Evolutionary conservation across 2,888 invertebrate species (phyloP).

Genomic region (Tetragnatha montana): DNA sequence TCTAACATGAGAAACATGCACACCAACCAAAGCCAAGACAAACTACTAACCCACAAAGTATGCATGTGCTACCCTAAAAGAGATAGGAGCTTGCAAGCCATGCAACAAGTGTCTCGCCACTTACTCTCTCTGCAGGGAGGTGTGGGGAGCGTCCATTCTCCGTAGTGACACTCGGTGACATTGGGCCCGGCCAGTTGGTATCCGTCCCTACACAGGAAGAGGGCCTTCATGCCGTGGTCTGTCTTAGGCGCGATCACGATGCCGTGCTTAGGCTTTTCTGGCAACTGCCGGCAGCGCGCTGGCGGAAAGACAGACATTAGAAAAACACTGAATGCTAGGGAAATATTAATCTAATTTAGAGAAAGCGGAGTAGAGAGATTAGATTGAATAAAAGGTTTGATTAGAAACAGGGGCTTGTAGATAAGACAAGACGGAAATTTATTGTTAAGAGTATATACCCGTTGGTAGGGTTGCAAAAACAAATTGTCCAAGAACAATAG

Average conservation of each 20-base stretch:
- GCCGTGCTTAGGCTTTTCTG: constrained; percentile 90
- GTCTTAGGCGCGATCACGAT: constrained; percentile 98
- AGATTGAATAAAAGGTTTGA: no score
- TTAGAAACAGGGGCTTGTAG: no score
- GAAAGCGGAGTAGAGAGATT: neutral
- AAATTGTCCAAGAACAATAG: no score
- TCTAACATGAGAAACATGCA: neutral
- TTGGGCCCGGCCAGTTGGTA: constrained; percentile 88
- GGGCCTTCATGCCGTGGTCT: constrained; percentile 96
- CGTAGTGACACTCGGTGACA: constrained; percentile 91
- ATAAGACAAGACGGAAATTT: no score
- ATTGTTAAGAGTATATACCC: no score
- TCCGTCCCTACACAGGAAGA: constrained; percentile 95
- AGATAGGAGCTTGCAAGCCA: neutral
- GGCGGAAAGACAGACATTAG: constrained; percentile 64
- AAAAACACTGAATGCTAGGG: neutral
- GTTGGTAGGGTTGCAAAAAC: no score
- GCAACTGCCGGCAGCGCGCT: constrained; percentile 87
- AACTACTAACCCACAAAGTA: neutral
- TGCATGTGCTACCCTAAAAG: neutral
- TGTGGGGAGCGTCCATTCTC: constrained; percentile 93
- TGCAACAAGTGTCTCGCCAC: constrained; percentile 57
- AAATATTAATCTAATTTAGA: neutral
- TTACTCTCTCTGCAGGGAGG: constrained; percentile 84
- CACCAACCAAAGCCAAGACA: neutral